Conservation (phyloP, 2,888 invertebrate genomes). For the Ormyrus labotus region DNA sequence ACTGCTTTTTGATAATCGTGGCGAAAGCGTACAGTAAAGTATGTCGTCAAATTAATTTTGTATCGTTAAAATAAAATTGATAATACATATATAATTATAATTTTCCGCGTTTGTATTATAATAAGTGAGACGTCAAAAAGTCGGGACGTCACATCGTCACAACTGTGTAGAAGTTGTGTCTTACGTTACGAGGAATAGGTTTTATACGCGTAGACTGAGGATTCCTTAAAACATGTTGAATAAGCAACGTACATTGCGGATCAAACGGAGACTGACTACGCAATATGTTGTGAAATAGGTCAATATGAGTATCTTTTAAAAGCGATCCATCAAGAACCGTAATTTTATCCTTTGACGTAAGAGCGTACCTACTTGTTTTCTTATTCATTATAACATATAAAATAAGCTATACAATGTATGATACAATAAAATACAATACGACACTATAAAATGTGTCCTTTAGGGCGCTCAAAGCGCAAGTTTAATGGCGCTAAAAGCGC, state of each 20-base stretch:
- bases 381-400: no score
- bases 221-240: background rate
- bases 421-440: no score
- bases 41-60: no score
- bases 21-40: no score
- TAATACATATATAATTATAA: no score
- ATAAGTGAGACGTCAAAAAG: no score
- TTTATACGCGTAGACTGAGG: background rate
- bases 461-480: no score
- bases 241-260: background rate
- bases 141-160: conserved; percentile 8
- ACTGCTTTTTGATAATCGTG: no score
- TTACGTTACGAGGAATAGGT: background rate
- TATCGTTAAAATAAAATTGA: no score
- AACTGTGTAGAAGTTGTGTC: conserved; percentile 2
- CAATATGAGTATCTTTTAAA: conserved; percentile 13
- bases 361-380: background rate
- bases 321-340: conserved; percentile 6
- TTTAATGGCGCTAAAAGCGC: no score
- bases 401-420: no score
- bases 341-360: background rate
- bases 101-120: conserved; percentile 5
- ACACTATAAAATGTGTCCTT: no score
- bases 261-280: background rate
- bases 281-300: conserved; percentile 1